These are phyloP conservation scores for Cosmopolites sordidus DNA, from an alignment of 2,888 invertebrate species.

Conservation along the genomic window DNA sequence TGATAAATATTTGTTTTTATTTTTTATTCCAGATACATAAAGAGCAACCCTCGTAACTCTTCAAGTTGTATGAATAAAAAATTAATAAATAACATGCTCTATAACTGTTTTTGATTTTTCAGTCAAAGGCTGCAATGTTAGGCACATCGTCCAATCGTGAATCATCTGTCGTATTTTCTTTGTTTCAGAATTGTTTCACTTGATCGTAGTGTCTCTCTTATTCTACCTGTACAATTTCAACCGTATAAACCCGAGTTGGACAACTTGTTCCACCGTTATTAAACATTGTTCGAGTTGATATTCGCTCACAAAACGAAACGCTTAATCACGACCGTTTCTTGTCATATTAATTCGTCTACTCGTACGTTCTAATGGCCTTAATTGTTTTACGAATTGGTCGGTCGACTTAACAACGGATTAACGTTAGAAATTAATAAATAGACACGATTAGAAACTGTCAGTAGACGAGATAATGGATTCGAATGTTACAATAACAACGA, in stretches of 20 bases:
- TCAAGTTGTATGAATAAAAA: too few relatives aligned
- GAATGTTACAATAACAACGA: neutral
- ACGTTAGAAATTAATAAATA: neutral
- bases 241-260: neutral
- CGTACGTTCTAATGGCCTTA: constrained; percentile 13
- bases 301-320: constrained; percentile 19
- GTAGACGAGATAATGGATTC: neutral
- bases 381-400: constrained; percentile 13
- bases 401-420: neutral
- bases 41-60: too few relatives aligned
- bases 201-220: too few relatives aligned
- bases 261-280: constrained; percentile 3
- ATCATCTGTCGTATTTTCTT: too few relatives aligned
- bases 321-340: constrained; percentile 24
- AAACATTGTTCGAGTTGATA: constrained; percentile 14
- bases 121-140: too few relatives aligned
- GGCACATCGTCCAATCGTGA: too few relatives aligned
- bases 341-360: constrained; percentile 22
- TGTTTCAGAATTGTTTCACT: too few relatives aligned
- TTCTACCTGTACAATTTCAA: too few relatives aligned
- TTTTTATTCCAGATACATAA: too few relatives aligned
- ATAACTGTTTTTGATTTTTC: too few relatives aligned
- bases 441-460: neutral
- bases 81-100: too few relatives aligned
- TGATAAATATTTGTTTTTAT: too few relatives aligned